Evolutionary conservation across 1,140 invertebrate genomes (phyloP).

Genomic region (Lepidurus arcticus): DNA sequence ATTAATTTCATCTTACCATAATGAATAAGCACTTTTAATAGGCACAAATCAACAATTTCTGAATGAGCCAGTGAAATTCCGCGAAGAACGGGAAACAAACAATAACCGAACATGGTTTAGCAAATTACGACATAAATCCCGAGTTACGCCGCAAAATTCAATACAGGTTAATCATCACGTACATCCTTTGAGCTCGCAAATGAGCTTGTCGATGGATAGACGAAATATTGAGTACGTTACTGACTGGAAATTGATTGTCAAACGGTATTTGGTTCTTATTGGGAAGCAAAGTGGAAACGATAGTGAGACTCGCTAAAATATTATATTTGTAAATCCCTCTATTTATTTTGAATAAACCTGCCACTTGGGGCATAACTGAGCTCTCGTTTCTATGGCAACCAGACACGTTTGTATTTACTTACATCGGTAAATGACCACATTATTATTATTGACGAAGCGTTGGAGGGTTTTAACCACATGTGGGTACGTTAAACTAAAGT

Average conservation of each 20-base stretch:
- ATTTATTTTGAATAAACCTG: slow-evolving; percentile 14
- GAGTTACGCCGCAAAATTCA: slow-evolving; percentile 27
- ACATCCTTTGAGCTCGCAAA: slow-evolving; percentile 33
- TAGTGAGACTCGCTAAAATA: not conserved
- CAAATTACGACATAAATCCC: slow-evolving; percentile 33
- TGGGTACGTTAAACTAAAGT: not conserved
- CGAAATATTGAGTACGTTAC: slow-evolving; percentile 33
- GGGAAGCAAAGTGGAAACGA: not conserved
- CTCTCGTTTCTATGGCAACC: not conserved
- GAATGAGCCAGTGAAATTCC: slow-evolving; percentile 25
- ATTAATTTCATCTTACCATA: not conserved
- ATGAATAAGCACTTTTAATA: slow-evolving; percentile 15
- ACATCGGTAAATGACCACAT: not conserved
- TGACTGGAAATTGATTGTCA: slow-evolving; percentile 31
- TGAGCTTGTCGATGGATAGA: slow-evolving; percentile 28
- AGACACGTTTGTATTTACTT: not conserved
- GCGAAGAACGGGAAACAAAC: slow-evolving; percentile 5
- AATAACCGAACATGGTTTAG: slow-evolving; percentile 28
- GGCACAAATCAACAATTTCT: slow-evolving; percentile 1
- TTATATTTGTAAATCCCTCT: not conserved
- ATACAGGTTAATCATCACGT: not conserved
- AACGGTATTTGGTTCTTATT: slow-evolving; percentile 30
- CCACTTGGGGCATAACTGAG: not conserved
- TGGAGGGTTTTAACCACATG: too few species aligned
- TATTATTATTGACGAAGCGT: too few species aligned